Conservation (phyloP, 2,888 invertebrate species). For the Pammene fasciana region DNA sequence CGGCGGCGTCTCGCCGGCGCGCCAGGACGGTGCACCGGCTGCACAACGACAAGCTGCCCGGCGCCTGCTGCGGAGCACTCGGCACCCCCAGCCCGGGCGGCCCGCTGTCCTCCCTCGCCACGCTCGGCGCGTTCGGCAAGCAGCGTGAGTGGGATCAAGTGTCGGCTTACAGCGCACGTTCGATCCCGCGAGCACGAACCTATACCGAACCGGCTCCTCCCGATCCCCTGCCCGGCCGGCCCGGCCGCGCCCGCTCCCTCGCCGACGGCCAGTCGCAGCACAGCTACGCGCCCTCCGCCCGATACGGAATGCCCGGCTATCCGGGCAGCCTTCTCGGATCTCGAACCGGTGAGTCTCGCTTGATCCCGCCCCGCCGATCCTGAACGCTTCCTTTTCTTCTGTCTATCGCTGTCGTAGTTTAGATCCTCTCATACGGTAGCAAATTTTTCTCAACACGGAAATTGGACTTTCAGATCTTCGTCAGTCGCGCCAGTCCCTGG, state of each 20-base stretch:
- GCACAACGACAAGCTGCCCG: conserved; percentile 88
- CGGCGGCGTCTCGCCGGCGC: conserved; percentile 92
- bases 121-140: conserved; percentile 92
- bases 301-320: conserved; percentile 89
- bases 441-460: background rate
- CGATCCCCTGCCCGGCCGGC: conserved; percentile 91
- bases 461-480: conserved; percentile 86
- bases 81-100: conserved; percentile 91
- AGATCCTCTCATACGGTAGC: conserved; percentile 29
- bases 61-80: conserved; percentile 89
- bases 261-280: conserved; percentile 96
- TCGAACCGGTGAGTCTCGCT: conserved; percentile 69
- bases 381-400: conserved; percentile 45
- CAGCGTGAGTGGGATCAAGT: conserved; percentile 90
- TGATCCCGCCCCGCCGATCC: conserved; percentile 43
- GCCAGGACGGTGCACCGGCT: conserved; percentile 90
- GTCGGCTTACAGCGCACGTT: conserved; percentile 95
- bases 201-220: conserved; percentile 85
- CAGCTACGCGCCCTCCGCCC: conserved; percentile 92
- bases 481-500: conserved; percentile 93
- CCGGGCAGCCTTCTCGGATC: conserved; percentile 86
- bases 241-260: conserved; percentile 89
- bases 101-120: conserved; percentile 91
- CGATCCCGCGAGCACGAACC: conserved; percentile 93
- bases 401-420: conserved; percentile 34